Conservation (phyloP, 2,797 vertebrate genomes). For the Phalanger gymnotis region DNA sequence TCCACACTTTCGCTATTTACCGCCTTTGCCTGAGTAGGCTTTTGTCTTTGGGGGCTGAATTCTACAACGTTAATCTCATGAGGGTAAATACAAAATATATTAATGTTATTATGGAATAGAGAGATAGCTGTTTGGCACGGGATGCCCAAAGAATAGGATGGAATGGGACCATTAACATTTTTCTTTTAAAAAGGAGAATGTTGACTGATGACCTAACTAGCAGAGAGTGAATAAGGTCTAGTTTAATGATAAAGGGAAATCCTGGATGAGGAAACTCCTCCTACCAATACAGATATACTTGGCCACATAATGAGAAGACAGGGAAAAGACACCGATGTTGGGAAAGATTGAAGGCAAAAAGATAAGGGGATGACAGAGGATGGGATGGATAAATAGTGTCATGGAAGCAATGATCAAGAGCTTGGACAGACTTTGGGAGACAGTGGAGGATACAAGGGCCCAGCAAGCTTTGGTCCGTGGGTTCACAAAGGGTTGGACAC, state of each 20-base stretch:
- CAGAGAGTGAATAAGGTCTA: neutral
- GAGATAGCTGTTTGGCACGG: neutral
- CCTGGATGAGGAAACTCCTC: neutral
- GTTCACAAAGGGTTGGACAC: neutral
- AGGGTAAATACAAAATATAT: neutral
- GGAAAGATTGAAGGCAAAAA: neutral
- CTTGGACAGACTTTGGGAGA: neutral
- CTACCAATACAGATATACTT: neutral
- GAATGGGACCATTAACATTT: neutral
- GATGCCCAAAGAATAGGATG: neutral
- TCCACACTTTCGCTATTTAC: neutral
- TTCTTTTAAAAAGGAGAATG: neutral
- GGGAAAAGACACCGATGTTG: neutral
- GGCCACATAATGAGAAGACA: neutral
- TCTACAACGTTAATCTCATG: neutral
- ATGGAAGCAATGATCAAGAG: neutral
- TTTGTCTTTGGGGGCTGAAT: conserved; percentile 17
- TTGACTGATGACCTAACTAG: neutral
- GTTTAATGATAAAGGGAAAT: neutral
- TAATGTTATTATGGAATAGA: neutral
- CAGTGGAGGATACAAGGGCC: neutral
- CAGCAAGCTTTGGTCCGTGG: neutral
- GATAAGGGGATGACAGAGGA: neutral
- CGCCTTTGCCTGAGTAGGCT: neutral
- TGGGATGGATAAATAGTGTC: neutral